Conservation (phyloP, 2,113 vertebrate genomes). For the Diphyllodes magnificus region DNA sequence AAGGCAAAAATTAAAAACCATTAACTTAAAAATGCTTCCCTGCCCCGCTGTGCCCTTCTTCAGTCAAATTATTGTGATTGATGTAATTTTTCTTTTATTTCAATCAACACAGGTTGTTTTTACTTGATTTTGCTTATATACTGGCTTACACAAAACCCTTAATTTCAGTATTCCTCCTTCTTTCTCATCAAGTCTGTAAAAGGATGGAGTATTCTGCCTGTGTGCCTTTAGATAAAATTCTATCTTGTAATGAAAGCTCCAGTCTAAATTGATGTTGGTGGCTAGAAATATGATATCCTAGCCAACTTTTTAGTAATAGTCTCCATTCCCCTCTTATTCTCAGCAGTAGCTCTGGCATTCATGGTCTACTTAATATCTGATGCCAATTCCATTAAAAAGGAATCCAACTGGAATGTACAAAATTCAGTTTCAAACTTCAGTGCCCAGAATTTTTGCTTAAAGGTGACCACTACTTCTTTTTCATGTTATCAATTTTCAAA, state of each 20-base stretch:
- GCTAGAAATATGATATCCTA: not conserved
- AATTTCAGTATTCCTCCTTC: not conserved
- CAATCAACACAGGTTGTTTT: not conserved
- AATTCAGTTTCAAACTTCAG: not conserved
- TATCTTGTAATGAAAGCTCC: not conserved
- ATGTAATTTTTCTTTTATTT: not conserved
- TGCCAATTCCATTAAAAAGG: not conserved
- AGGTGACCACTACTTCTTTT: not conserved
- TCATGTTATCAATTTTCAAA: not conserved
- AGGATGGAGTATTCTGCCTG: not conserved
- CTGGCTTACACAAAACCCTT: fast-evolving
- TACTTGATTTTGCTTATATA: not conserved
- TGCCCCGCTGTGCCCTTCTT: too few species aligned
- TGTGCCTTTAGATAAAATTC: not conserved
- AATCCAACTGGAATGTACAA: not conserved
- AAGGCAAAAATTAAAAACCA: not conserved
- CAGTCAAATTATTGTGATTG: not conserved
- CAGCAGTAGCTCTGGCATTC: not conserved
- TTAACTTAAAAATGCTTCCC: not conserved
- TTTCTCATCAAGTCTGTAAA: not conserved
- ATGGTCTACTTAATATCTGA: not conserved
- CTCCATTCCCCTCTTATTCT: not conserved
- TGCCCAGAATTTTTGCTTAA: not conserved
- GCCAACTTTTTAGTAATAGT: not conserved
- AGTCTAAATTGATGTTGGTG: not conserved